phyloP scores from a whole-genome alignment of 2,888 invertebrate species.

The Drosophila neotestacea region DNA sequence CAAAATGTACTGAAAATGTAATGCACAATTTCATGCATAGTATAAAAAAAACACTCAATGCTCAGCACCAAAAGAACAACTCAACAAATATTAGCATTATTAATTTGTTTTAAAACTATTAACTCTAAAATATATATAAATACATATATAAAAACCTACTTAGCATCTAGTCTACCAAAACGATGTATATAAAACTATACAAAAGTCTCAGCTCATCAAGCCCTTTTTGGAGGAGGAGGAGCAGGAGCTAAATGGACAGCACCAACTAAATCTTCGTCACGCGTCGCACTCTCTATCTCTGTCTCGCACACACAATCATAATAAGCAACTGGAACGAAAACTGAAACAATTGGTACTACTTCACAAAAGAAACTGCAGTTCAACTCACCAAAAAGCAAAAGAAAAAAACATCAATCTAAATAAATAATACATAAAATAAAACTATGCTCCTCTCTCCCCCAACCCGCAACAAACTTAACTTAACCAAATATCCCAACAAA shows the following conservation, averaged over 20 bases:
- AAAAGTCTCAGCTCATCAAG: slow-evolving; percentile 51
- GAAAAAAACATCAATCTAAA: slow-evolving; percentile 27
- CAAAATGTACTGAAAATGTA: slow-evolving; percentile 48
- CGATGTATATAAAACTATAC: slow-evolving; percentile 21
- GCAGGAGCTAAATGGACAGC: slow-evolving; percentile 53
- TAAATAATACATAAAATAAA: slow-evolving; percentile 34
- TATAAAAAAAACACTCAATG: slow-evolving; percentile 9
- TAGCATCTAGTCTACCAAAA: slow-evolving; percentile 49
- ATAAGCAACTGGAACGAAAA: slow-evolving; percentile 48
- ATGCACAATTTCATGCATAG: slow-evolving; percentile 49
- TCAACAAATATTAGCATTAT: slow-evolving; percentile 33
- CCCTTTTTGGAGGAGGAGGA: slow-evolving; percentile 48
- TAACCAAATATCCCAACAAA: slow-evolving; percentile 60
- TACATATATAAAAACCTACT: slow-evolving; percentile 40
- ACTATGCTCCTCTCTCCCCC: slow-evolving; percentile 64
- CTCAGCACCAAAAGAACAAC: not conserved
- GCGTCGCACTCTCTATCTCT: slow-evolving; percentile 43
- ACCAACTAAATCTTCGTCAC: slow-evolving; percentile 54
- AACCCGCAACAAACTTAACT: slow-evolving; percentile 57
- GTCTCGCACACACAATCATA: slow-evolving; percentile 47
- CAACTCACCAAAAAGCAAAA: slow-evolving; percentile 46
- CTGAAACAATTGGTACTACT: slow-evolving; percentile 69
- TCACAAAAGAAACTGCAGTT: slow-evolving; percentile 66
- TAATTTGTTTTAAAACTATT: slow-evolving; percentile 35
- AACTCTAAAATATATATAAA: slow-evolving; percentile 45